phyloP scores from a whole-genome alignment of 1,140 invertebrate species.

The Drosophila albomicans region DNA sequence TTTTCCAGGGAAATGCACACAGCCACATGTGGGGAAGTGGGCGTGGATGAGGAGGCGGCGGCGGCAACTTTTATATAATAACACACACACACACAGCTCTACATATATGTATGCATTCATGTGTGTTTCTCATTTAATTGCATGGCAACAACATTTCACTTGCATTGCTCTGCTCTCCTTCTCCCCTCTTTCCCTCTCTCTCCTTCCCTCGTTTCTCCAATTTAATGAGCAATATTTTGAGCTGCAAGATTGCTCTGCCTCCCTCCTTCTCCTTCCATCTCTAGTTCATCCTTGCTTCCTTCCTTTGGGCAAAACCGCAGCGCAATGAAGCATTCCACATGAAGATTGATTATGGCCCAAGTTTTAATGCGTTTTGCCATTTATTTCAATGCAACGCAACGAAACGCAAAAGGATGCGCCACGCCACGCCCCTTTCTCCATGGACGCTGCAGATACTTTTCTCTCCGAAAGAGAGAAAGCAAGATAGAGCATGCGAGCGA shows the following conservation, averaged over 20 bases:
- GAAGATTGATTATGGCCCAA: conserved; percentile 78
- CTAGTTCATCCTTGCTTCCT: background rate
- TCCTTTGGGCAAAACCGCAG: conserved; percentile 23
- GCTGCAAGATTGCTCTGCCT: background rate
- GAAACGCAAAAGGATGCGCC: conserved; percentile 59
- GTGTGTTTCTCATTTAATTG: conserved; percentile 70
- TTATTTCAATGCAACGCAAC: conserved; percentile 80
- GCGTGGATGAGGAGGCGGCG: background rate
- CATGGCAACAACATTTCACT: conserved; percentile 15
- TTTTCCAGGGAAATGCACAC: conserved; percentile 80
- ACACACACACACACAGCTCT: background rate
- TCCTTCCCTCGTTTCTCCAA: conserved; percentile 29
- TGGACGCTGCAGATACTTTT: background rate
- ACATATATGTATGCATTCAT: conserved; percentile 7
- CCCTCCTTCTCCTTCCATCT: background rate
- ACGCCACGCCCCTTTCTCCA: conserved; percentile 11
- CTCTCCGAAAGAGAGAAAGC: background rate
- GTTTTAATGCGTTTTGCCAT: conserved; percentile 59
- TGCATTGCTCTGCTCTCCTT: background rate
- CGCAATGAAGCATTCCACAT: conserved; percentile 68
- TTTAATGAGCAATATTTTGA: conserved; percentile 66
- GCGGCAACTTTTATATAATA: conserved; percentile 56
- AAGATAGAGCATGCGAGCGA: too few species aligned
- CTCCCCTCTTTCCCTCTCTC: background rate
- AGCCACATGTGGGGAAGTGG: conserved; percentile 12